These are phyloP conservation scores for Macrotrachela quadricornifera DNA, from an alignment of 1,140 invertebrate species.

Conservation along the genomic window DNA sequence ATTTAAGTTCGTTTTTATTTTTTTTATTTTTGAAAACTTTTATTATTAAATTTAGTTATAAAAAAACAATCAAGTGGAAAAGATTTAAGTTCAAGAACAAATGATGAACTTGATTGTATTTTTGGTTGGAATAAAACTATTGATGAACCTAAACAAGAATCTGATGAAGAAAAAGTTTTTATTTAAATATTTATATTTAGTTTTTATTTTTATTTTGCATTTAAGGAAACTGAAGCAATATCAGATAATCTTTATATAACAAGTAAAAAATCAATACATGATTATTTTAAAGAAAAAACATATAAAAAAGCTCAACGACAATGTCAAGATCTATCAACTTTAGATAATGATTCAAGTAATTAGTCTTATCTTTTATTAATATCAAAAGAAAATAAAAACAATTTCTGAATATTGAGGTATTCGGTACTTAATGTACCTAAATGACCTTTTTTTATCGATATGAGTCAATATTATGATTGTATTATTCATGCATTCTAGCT, in stretches of 20 bases:
- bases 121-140: slow-evolving; percentile 37
- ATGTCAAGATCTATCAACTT: slow-evolving; percentile 51
- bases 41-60: slow-evolving; percentile 45
- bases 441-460: no score
- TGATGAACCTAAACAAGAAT: no score
- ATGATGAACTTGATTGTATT: slow-evolving; percentile 63
- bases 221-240: no score
- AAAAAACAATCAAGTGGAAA: slow-evolving; percentile 64
- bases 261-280: not conserved
- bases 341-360: slow-evolving; percentile 48
- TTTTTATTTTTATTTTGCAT: no score
- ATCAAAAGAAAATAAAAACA: no score
- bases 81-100: slow-evolving; percentile 52
- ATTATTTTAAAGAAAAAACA: slow-evolving; percentile 1
- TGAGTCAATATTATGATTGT: no score
- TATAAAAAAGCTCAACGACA: slow-evolving; percentile 12
- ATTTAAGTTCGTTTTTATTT: slow-evolving; percentile 7
- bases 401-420: no score
- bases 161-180: no score
- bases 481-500: no score
- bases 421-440: no score
- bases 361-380: slow-evolving; percentile 66
- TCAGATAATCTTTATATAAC: no score
- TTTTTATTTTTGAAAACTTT: slow-evolving; percentile 39
- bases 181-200: no score